Percentiles rank a stretch among this genome's conserved stretches.
These are phyloP conservation scores for Lacerta agilis DNA, from an alignment of 2,797 vertebrate species.

Conservation along the genomic window DNA sequence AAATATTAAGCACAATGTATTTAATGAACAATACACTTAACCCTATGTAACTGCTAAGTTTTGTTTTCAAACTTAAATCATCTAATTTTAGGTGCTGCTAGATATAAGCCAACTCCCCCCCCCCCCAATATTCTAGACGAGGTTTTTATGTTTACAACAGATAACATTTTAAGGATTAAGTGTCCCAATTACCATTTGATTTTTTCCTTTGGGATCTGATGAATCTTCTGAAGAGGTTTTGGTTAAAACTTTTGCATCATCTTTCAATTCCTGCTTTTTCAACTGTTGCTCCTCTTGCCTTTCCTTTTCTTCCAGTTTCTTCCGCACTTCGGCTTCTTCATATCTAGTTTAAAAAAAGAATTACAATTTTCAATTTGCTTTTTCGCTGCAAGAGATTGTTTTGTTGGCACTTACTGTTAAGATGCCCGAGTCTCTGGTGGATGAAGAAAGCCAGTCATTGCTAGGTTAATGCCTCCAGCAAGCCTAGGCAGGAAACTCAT, in stretches of 20 bases:
- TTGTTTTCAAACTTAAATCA: background rate
- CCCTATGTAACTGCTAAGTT: background rate
- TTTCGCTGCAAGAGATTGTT: background rate
- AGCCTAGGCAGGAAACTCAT: no score
- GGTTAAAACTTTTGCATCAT: slow-evolving; percentile 75
- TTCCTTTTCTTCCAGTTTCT: slow-evolving; percentile 94
- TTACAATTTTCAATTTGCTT: background rate
- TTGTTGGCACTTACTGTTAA: no score
- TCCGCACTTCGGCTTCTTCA: slow-evolving; percentile 95
- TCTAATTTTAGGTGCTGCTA: background rate
- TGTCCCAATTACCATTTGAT: slow-evolving; percentile 81
- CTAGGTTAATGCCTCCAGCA: no score
- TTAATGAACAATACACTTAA: background rate
- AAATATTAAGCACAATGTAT: background rate
- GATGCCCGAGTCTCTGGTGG: no score
- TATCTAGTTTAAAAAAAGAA: slow-evolving; percentile 80
- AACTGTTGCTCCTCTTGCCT: slow-evolving; percentile 84
- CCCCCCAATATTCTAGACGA: no score
- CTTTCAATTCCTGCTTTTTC: slow-evolving; percentile 83
- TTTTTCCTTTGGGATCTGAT: slow-evolving; percentile 82
- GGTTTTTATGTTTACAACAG: background rate
- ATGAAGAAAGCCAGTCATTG: no score
- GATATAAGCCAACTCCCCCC: no score
- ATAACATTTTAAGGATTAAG: slow-evolving; percentile 8
- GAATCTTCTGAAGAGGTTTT: slow-evolving; percentile 77